A percentile compares a stretch with the other conserved stretches of the same genome.
Conservation (phyloP, 2,888 invertebrate species). For the Chironomus tentans region DNA sequence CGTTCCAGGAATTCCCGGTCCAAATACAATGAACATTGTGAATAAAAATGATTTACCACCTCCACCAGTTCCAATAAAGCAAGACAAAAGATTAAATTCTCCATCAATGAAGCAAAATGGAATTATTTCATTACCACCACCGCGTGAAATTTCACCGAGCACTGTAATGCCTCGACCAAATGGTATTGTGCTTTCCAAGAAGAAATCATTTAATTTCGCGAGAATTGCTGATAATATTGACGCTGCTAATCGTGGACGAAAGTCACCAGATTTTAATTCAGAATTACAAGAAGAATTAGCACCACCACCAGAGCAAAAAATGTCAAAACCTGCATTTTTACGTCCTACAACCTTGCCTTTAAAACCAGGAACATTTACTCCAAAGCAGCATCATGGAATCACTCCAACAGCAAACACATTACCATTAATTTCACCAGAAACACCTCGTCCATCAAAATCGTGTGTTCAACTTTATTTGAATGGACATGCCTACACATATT, state of each 20-base stretch:
- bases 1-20: constrained; percentile 82
- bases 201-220: constrained; percentile 40
- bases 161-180: constrained; percentile 5
- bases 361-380: constrained; percentile 73
- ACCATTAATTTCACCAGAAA: constrained; percentile 82
- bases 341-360: constrained; percentile 74
- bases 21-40: constrained; percentile 44
- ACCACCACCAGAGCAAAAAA: constrained; percentile 40
- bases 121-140: neutral
- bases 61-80: constrained; percentile 35
- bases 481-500: constrained; percentile 84
- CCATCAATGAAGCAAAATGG: constrained; percentile 14
- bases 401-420: constrained; percentile 74
- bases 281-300: constrained; percentile 33
- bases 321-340: constrained; percentile 53
- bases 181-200: neutral
- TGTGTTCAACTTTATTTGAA: constrained; percentile 83
- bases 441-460: constrained; percentile 79
- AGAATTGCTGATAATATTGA: constrained; percentile 41
- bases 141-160: neutral
- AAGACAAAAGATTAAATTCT: constrained; percentile 12
- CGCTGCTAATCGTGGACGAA: constrained; percentile 32
- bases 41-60: constrained; percentile 38
- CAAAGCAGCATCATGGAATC: constrained; percentile 72
- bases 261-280: neutral